phyloP scores from a whole-genome alignment of 2,888 invertebrate species.

The Malthinus seriepunctatus region DNA sequence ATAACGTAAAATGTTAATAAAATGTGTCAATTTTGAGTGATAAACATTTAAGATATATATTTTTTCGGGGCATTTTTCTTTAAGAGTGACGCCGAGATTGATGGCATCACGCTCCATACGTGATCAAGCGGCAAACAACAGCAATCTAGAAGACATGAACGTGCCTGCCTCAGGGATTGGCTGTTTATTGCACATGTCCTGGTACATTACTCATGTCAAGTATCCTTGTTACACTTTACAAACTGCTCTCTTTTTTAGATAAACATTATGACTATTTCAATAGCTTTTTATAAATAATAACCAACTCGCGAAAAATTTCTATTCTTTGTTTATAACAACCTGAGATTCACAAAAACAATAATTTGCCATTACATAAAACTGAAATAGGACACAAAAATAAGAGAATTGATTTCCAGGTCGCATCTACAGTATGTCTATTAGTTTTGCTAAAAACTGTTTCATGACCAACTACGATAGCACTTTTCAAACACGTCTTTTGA shows the following conservation, averaged over 20 bases:
- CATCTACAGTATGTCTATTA: no score
- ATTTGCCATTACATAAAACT: no score
- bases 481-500: no score
- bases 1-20: neutral
- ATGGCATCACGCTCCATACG: conserved; percentile 46
- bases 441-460: no score
- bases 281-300: neutral
- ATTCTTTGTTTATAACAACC: no score
- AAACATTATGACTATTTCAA: neutral
- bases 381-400: no score
- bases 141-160: conserved; percentile 45
- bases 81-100: conserved; percentile 40
- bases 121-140: conserved; percentile 47
- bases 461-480: no score
- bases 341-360: no score
- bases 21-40: conserved; percentile 3
- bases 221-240: conserved; percentile 24
- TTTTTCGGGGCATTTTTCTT: conserved; percentile 31
- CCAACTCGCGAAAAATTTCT: no score
- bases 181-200: conserved; percentile 36
- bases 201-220: conserved; percentile 30
- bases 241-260: conserved; percentile 16
- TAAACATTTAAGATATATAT: conserved; percentile 33
- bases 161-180: conserved; percentile 43
- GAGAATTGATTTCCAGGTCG: no score